Evolutionary conservation across 2,113 vertebrate genomes (phyloP).

Genomic region (Cacatua alba): DNA sequence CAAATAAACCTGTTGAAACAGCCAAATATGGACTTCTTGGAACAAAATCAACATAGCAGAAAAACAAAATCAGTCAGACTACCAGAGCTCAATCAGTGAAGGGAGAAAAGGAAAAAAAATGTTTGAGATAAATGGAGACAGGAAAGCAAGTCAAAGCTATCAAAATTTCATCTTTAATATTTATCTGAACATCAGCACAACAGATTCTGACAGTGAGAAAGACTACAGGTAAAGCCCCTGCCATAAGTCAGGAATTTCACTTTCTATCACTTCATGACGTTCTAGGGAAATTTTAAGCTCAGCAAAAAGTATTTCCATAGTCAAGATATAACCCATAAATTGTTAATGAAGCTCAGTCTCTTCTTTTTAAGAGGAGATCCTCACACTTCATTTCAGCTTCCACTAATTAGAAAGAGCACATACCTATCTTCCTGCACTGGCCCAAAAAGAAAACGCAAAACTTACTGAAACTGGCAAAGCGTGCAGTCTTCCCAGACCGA

Average conservation of each 20-base stretch:
- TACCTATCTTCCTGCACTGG: fast-evolving
- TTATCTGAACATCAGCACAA: neutral
- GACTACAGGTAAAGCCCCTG: neutral
- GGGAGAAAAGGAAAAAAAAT: fast-evolving
- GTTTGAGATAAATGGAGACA: neutral
- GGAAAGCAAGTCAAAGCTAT: neutral
- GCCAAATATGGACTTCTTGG: neutral
- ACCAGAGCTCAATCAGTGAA: fast-evolving
- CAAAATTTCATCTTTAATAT: neutral
- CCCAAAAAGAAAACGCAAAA: neutral
- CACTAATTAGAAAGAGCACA: neutral
- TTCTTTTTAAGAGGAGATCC: neutral
- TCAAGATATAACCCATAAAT: neutral
- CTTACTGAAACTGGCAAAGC: neutral
- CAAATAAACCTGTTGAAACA: neutral
- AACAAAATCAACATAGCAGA: neutral
- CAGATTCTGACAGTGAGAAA: neutral
- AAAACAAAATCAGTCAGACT: neutral
- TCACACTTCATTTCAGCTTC: neutral
- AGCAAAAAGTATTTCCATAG: neutral
- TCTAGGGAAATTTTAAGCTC: neutral
- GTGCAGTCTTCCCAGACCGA: neutral
- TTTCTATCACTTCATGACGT: neutral
- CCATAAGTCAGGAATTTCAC: neutral
- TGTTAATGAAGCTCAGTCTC: neutral